Conservation (phyloP, 2,888 invertebrate genomes). For the Petrolisthes cinctipes region DNA sequence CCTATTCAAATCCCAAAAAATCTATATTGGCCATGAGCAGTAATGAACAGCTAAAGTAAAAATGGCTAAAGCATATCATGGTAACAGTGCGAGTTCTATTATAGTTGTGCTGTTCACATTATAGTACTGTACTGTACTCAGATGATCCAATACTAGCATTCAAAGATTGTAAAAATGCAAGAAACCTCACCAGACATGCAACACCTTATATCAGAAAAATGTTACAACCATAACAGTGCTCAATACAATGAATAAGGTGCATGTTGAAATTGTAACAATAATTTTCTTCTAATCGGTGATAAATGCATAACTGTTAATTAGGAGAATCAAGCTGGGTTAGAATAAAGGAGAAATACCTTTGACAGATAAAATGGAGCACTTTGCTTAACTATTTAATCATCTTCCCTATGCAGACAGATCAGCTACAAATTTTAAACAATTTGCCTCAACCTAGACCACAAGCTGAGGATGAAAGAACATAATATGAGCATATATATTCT, state of each 20-base stretch:
- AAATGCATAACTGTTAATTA: background rate
- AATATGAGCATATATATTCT: background rate
- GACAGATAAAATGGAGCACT: constrained; percentile 9
- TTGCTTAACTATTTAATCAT: constrained; percentile 8
- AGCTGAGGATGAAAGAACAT: constrained; percentile 11
- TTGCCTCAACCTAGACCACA: constrained; percentile 18
- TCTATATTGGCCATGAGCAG: too few relatives aligned
- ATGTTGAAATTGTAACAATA: background rate
- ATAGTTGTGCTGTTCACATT: too few relatives aligned
- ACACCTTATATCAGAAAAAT: background rate
- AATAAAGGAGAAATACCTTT: background rate
- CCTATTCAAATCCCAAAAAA: too few relatives aligned
- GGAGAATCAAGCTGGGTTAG: background rate
- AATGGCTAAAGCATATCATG: too few relatives aligned
- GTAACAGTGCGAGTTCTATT: too few relatives aligned
- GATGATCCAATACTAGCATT: too few relatives aligned
- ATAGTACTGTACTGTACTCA: too few relatives aligned
- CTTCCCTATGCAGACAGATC: constrained; percentile 15
- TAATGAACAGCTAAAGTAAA: too few relatives aligned
- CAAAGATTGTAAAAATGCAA: background rate
- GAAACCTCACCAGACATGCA: background rate
- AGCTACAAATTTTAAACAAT: constrained; percentile 9
- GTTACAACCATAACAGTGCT: background rate
- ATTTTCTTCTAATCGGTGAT: background rate
- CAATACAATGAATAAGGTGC: background rate